These are phyloP conservation scores for Epicampocera succincta DNA, from an alignment of 2,888 invertebrate species.

Conservation along the genomic window DNA sequence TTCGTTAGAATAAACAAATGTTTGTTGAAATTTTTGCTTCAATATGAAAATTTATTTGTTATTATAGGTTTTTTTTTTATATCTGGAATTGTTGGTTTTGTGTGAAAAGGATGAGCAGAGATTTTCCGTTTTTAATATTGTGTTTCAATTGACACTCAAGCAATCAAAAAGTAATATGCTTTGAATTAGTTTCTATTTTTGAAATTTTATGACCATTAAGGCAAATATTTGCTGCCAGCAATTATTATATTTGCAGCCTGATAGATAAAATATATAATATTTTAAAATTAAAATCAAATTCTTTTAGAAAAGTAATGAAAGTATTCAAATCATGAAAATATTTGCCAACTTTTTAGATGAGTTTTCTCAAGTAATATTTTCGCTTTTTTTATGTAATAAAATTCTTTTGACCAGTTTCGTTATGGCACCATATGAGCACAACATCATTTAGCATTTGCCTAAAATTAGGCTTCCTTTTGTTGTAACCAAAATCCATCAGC, in stretches of 20 bases:
- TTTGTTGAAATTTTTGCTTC: conserved; percentile 8
- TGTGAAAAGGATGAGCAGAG: not conserved
- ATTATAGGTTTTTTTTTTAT: not conserved
- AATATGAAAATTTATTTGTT: not conserved
- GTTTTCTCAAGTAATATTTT: too few relatives aligned
- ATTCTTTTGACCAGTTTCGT: too few relatives aligned
- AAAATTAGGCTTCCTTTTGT: too few relatives aligned
- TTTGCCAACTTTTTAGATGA: too few relatives aligned
- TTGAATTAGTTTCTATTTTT: conserved; percentile 39
- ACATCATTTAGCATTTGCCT: too few relatives aligned
- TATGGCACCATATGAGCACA: too few relatives aligned
- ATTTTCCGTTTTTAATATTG: conserved; percentile 11
- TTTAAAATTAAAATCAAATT: not conserved
- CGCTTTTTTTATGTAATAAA: too few relatives aligned
- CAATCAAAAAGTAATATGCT: conserved; percentile 53
- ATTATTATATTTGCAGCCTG: not conserved
- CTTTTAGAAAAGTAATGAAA: not conserved
- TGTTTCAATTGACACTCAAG: conserved; percentile 39
- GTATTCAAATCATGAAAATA: too few relatives aligned
- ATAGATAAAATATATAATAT: conserved; percentile 35
- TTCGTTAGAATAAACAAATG: conserved; percentile 28
- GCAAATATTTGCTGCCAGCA: conserved; percentile 45
- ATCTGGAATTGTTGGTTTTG: not conserved
- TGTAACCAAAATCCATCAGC: too few relatives aligned
- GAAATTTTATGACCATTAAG: conserved; percentile 2